Percentiles rank a stretch among this genome's conserved stretches.
Conservation (phyloP, 2,797 vertebrate genomes). For the Sardinella longiceps region DNA sequence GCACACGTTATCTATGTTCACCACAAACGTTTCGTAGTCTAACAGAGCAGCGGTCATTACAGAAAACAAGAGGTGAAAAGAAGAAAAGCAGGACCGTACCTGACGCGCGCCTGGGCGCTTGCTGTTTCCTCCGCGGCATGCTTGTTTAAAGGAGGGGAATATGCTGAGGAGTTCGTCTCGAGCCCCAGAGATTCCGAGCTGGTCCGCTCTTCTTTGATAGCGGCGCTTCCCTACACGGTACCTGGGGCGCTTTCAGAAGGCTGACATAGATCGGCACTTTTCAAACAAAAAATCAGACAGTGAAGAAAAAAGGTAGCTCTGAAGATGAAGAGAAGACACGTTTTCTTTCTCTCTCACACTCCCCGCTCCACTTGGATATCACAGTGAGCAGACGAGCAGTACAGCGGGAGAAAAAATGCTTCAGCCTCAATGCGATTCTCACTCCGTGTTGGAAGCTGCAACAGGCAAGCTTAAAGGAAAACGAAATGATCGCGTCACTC, state of each 20-base stretch:
- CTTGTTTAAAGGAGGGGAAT: constrained; percentile 59
- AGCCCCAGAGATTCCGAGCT: constrained; percentile 80
- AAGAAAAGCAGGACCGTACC: constrained; percentile 74
- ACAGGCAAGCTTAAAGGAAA: constrained; percentile 93
- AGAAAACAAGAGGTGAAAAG: constrained; percentile 37
- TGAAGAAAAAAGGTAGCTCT: constrained; percentile 59
- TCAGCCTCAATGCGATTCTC: constrained; percentile 71
- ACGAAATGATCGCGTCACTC: constrained; percentile 90
- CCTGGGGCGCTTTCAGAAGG: constrained; percentile 75
- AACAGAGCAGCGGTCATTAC: constrained; percentile 16
- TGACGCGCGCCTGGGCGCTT: constrained; percentile 95
- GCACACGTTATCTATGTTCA: constrained; percentile 8
- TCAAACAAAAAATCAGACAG: constrained; percentile 58
- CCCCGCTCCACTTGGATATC: constrained; percentile 66
- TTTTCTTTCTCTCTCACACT: constrained; percentile 45
- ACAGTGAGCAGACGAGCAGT: constrained; percentile 68
- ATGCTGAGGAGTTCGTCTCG: constrained; percentile 70
- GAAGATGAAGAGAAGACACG: constrained; percentile 57
- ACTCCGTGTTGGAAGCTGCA: constrained; percentile 82
- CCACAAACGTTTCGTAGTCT: not conserved
- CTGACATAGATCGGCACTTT: constrained; percentile 76
- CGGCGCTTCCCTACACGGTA: constrained; percentile 77
- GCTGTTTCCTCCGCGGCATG: constrained; percentile 98
- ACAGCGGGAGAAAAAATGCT: constrained; percentile 59
- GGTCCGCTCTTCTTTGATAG: constrained; percentile 76